These are phyloP conservation scores for Epinephelus awoara DNA, from an alignment of 2,797 vertebrate species.

Conservation along the genomic window DNA sequence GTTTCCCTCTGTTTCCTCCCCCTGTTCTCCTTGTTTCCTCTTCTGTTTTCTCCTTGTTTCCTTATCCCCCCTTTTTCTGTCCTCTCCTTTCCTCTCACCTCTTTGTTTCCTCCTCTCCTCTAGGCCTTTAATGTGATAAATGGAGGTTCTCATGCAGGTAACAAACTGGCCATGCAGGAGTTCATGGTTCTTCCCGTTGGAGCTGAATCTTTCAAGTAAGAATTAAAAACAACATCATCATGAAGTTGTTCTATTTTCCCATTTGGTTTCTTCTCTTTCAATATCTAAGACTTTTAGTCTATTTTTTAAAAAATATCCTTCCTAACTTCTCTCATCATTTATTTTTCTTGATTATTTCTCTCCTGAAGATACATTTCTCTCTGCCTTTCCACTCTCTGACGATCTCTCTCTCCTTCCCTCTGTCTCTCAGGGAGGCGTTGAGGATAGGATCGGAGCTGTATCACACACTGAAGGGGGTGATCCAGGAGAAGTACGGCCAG, in stretches of 20 bases:
- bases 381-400: no score
- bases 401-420: not conserved
- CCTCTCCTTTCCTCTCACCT: not conserved
- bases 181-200: conserved; percentile 97
- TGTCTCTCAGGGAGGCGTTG: conserved; percentile 88
- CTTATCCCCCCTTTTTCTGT: not conserved
- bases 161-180: conserved; percentile 97
- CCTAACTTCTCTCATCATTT: not conserved
- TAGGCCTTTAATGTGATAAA: conserved; percentile 98
- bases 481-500: conserved; percentile 96
- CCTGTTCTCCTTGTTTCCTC: not conserved
- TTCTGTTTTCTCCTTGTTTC: not conserved
- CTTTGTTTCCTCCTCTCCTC: not conserved
- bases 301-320: not conserved
- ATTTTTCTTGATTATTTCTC: not conserved
- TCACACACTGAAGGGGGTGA: conserved; percentile 94
- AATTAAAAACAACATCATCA: not conserved
- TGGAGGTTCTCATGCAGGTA: conserved; percentile 94
- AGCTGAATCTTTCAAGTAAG: conserved; percentile 90
- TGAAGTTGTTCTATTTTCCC: not conserved
- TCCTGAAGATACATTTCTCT: no score
- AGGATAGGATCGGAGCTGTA: conserved; percentile 94
- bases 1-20: not conserved
- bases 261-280: not conserved
- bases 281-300: no score